Evolutionary conservation across 2,888 invertebrate species (phyloP).

Genomic region (Chymomyza caudatula): DNA sequence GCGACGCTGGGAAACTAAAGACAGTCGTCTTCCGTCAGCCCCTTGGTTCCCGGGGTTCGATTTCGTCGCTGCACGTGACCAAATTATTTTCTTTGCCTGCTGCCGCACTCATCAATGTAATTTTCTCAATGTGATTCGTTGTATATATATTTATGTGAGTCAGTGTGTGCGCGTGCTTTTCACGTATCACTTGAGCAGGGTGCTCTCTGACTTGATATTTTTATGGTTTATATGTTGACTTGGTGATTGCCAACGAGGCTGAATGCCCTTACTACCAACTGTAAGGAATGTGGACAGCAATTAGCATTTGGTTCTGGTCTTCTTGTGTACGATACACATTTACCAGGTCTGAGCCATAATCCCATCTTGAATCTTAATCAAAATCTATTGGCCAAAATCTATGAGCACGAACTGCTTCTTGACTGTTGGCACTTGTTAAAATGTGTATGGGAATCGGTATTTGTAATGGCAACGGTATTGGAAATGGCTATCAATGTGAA

Average conservation of each 20-base stretch:
- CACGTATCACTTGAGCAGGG: conserved; percentile 10
- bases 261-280: neutral
- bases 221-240: conserved; percentile 44
- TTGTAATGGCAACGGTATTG: conserved; percentile 24
- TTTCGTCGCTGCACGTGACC: conserved; percentile 58
- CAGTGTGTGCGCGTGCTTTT: conserved; percentile 8
- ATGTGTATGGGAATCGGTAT: conserved; percentile 27
- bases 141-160: neutral
- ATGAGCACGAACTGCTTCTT: conserved; percentile 16
- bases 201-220: conserved; percentile 30
- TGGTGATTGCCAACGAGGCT: conserved; percentile 4
- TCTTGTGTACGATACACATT: neutral
- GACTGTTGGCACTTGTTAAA: conserved; percentile 19
- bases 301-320: conserved; percentile 30
- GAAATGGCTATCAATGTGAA: conserved; percentile 3
- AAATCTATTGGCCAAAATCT: conserved; percentile 33
- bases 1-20: neutral
- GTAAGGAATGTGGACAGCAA: conserved; percentile 31
- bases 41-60: conserved; percentile 27
- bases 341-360: neutral
- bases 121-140: conserved; percentile 21
- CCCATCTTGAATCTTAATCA: conserved; percentile 39
- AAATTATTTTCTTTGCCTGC: conserved; percentile 42
- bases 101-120: conserved; percentile 10
- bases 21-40: neutral